Evolutionary conservation across 2,797 vertebrate species (phyloP), one percentile per base, ranked within the genome.

Genomic region (Sebastiscus albofasciatus): DNA sequence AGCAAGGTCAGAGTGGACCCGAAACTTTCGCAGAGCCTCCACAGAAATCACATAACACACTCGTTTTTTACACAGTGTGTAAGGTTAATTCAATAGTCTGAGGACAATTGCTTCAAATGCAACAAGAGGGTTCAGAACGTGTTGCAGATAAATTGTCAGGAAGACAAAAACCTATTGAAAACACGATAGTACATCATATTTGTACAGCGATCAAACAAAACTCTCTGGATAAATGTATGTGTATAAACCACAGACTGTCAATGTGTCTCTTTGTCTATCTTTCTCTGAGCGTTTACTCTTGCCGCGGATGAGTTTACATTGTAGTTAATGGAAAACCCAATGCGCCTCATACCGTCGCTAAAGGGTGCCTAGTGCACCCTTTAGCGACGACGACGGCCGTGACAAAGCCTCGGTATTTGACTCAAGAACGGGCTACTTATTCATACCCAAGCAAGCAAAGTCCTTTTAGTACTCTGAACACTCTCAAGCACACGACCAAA

Each of bases 1-100:
- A 86, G 71, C 84, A 75, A 82, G 91, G 90, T 94, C 91, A 92
- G 84, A 8, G n/a, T 80, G 76, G 79, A 72, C 61, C 79, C 2
- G 1, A 42, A 86, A 87, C 60, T 56, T 84, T 93, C 87, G 85
- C 85, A 91, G 81, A 88, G 67, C 55, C 74, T 46, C 70, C 46
- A 24, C 72, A 81, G 39, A 66, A 73, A 79, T 68, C 73, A 58
- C 36, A 27, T 34, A 34, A 70, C 66, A 69, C 66, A 26, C 29
- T 54, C 26, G 52, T 66, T 82, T 46, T 59, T 69, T 54, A 54
- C 46, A 24, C 26, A 26, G 11, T 62, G 67, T 75, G 61, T 55
- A 13, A 75, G 6, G 31, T 27, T 75, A 66, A 60, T 74, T 82
- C 34, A 78, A 29, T 49, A 52, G 58, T 72, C 20, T 59, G 0